Evolutionary conservation across 2,113 vertebrate genomes (phyloP).

Genomic region (Lamprologus speciosus): DNA sequence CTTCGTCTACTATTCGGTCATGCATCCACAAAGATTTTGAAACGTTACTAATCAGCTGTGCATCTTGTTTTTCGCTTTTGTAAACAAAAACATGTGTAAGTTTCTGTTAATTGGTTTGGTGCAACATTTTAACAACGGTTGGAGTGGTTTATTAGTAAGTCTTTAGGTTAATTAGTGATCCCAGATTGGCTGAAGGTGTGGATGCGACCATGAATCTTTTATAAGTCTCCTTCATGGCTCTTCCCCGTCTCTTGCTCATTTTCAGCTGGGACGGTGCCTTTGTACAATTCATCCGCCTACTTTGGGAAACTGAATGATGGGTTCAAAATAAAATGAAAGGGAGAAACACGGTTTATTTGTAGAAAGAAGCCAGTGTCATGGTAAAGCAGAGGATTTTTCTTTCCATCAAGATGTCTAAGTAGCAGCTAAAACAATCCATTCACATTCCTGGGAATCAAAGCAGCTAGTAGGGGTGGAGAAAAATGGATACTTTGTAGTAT

Average conservation of each 20-base stretch:
- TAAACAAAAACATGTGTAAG: not conserved
- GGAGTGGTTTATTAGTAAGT: not conserved
- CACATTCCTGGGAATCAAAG: not conserved
- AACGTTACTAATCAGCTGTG: not conserved
- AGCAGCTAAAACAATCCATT: not conserved
- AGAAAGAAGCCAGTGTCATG: not conserved
- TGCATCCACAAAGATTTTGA: not conserved
- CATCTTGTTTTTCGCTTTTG: not conserved
- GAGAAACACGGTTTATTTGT: fast-evolving
- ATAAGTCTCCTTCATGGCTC: not conserved
- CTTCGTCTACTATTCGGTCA: not conserved
- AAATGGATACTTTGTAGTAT: fast-evolving
- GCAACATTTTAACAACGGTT: not conserved
- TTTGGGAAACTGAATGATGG: not conserved
- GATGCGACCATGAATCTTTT: not conserved
- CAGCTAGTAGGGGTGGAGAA: not conserved
- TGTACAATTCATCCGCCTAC: not conserved
- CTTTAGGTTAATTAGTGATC: not conserved
- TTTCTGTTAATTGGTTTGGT: not conserved
- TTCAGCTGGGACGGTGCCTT: not conserved
- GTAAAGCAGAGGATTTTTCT: not conserved
- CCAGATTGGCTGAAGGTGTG: not conserved
- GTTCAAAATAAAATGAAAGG: not conserved
- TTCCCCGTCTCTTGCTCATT: not conserved
- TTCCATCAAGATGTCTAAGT: not conserved